A percentile compares a stretch with the other conserved stretches of the same genome.
Conservation (phyloP, 2,888 invertebrate species). For the Calliopum simillimum region DNA sequence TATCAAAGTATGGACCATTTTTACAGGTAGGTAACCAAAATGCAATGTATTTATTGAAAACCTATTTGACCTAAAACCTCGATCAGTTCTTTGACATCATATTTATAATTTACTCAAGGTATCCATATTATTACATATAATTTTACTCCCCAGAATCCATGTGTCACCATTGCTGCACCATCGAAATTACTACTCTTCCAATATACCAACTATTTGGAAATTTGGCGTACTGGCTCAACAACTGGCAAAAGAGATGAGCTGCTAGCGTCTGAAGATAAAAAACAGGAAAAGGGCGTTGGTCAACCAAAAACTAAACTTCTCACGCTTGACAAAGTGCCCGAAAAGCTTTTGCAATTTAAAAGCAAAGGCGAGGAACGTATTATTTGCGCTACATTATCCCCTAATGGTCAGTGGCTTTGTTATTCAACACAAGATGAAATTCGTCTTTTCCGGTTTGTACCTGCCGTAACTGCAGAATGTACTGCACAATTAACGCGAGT, state of each 20-base stretch:
- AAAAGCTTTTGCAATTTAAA: slow-evolving; percentile 77
- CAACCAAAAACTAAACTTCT: slow-evolving; percentile 40
- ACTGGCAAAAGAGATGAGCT: slow-evolving; percentile 39
- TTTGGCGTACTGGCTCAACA: slow-evolving; percentile 73
- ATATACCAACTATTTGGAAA: slow-evolving; percentile 73
- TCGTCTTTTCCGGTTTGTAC: slow-evolving; percentile 69
- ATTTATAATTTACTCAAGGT: no score
- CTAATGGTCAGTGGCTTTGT: slow-evolving; percentile 78
- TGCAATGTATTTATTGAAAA: background rate
- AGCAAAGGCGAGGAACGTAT: slow-evolving; percentile 77
- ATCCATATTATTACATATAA: slow-evolving; percentile 31
- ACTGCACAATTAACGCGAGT: slow-evolving; percentile 57
- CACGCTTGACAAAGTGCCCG: slow-evolving; percentile 68
- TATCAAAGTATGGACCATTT: slow-evolving; percentile 80
- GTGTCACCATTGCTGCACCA: slow-evolving; percentile 70
- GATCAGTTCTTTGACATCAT: no score
- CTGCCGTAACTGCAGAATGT: slow-evolving; percentile 49
- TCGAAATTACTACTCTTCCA: slow-evolving; percentile 73
- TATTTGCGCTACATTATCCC: slow-evolving; percentile 77
- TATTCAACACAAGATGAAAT: slow-evolving; percentile 79
- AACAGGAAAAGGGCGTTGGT: background rate
- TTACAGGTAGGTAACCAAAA: slow-evolving; percentile 66
- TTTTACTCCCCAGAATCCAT: slow-evolving; percentile 62
- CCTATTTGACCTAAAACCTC: no score
- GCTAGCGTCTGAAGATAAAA: slow-evolving; percentile 53